phyloP scores from a whole-genome alignment of 1,140 invertebrate species.

The Drosophila burlai region DNA sequence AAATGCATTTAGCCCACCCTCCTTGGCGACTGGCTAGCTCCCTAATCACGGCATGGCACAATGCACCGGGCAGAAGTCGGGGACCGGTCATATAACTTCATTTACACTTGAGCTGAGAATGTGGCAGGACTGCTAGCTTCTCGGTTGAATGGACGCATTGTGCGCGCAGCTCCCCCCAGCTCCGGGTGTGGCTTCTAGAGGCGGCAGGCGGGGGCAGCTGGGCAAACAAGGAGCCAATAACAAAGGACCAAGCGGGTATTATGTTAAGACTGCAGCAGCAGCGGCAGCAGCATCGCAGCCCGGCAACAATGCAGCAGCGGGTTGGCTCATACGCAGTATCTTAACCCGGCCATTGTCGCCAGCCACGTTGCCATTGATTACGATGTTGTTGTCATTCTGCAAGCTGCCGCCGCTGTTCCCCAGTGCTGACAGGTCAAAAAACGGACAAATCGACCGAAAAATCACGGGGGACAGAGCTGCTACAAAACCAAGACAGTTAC shows the following conservation, averaged over 20 bases:
- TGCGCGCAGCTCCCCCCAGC: conserved; percentile 23
- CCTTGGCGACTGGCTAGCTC: background rate
- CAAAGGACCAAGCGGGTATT: conserved; percentile 54
- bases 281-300: conserved; percentile 25
- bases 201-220: conserved; percentile 19
- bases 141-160: conserved; percentile 77
- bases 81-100: conserved; percentile 56
- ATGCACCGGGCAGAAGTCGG: conserved; percentile 23
- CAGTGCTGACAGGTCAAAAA: conserved; percentile 5
- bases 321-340: conserved; percentile 49
- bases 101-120: conserved; percentile 61
- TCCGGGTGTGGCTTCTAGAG: background rate
- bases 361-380: conserved; percentile 63
- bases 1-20: conserved; percentile 49
- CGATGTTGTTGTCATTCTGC: conserved; percentile 47
- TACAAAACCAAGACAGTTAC: background rate
- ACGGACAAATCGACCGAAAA: background rate
- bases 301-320: conserved; percentile 28
- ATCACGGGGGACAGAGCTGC: too few species aligned
- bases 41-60: conserved; percentile 36
- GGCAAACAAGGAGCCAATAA: conserved; percentile 74
- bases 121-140: conserved; percentile 59
- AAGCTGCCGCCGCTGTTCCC: background rate
- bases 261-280: conserved; percentile 45
- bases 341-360: conserved; percentile 64